These are phyloP conservation scores for Meriones unguiculatus DNA, from an alignment of 2,113 vertebrate species.

Conservation along the genomic window DNA sequence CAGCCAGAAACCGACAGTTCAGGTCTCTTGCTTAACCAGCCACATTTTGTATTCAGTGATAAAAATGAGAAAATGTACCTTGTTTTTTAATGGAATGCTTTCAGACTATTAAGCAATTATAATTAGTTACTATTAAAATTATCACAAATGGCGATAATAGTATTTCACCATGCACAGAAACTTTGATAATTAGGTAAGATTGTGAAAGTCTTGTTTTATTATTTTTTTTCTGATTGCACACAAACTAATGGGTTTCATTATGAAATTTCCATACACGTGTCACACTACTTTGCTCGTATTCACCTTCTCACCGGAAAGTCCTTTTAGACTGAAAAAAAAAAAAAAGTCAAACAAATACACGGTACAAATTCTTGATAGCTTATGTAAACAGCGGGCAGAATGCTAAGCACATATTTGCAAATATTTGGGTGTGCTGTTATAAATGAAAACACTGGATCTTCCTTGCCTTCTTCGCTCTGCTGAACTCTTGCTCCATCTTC, in stretches of 20 bases:
- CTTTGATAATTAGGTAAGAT: constrained; percentile 49
- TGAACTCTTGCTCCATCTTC: background rate
- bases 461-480: constrained; percentile 24
- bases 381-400: background rate
- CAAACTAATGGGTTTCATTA: constrained; percentile 2
- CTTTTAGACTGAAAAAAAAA: constrained; percentile 26
- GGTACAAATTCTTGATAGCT: background rate
- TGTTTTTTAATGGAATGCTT: constrained; percentile 32
- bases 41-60: background rate
- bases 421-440: background rate
- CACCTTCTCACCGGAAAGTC: background rate
- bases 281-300: background rate
- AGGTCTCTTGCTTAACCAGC: background rate
- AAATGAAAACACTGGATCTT: constrained; percentile 17
- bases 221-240: background rate
- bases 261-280: background rate
- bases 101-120: constrained; percentile 41
- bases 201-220: background rate
- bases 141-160: constrained; percentile 38
- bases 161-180: constrained; percentile 46
- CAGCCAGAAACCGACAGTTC: background rate
- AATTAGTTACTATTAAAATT: constrained; percentile 25
- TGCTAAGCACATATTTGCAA: constrained; percentile 27
- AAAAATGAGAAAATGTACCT: background rate
- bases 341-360: constrained; percentile 6